Percentiles rank a stretch among this genome's conserved stretches.
phyloP scores from a whole-genome alignment of 2,797 vertebrate genomes.

The Sylvia borin region DNA sequence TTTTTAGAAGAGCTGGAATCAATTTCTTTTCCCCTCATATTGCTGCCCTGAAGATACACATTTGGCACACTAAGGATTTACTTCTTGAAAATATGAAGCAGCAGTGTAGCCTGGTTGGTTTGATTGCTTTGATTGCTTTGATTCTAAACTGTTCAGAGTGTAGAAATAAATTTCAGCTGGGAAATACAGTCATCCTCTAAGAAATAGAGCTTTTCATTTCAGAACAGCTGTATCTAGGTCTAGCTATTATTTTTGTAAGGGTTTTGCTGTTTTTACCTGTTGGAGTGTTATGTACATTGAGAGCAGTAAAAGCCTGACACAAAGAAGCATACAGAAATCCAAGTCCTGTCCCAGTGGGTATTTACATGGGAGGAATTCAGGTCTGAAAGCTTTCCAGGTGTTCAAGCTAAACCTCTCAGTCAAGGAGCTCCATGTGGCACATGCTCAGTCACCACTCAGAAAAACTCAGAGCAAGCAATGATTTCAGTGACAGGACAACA shows the following conservation, averaged over 20 bases:
- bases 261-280: not conserved
- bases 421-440: not conserved
- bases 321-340: not conserved
- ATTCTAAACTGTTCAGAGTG: conserved; percentile 19
- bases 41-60: conserved; percentile 38
- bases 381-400: not conserved
- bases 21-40: not conserved
- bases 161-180: conserved; percentile 27
- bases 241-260: not conserved
- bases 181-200: conserved; percentile 10
- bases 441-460: not conserved
- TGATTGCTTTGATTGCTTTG: conserved; percentile 47
- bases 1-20: conserved; percentile 21
- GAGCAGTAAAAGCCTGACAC: not conserved
- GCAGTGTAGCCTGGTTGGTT: not conserved
- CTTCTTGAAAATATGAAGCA: conserved; percentile 15
- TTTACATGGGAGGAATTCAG: not conserved
- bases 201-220: not conserved
- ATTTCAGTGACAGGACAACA: not conserved
- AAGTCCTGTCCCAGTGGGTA: not conserved
- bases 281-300: not conserved
- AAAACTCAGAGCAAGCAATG: not conserved
- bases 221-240: not conserved
- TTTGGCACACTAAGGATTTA: conserved; percentile 36
- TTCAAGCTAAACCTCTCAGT: not conserved